phyloP scores from a whole-genome alignment of 2,888 invertebrate species.

The Metellina segmentata region DNA sequence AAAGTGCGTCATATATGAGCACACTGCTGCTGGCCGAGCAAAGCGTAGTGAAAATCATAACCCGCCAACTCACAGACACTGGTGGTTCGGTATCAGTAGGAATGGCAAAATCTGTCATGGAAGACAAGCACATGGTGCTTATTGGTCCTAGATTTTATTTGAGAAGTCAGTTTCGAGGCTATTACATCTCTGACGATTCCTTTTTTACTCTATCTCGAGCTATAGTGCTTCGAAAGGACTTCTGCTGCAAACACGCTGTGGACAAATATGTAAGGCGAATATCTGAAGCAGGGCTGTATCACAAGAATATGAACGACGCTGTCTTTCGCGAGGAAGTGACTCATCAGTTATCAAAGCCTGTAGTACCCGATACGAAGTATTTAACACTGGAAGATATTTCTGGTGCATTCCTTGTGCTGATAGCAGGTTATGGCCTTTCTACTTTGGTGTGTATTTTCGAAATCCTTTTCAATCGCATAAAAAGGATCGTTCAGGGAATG shows the following conservation, averaged over 20 bases:
- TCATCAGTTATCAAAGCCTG: not conserved
- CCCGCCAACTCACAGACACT: constrained; percentile 1
- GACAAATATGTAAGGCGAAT: constrained; percentile 22
- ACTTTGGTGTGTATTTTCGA: constrained; percentile 22
- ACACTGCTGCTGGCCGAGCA: not conserved
- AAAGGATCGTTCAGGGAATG: not conserved
- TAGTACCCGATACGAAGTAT: not conserved
- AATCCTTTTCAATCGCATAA: not conserved
- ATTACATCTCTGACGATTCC: constrained; percentile 5
- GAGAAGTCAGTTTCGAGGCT: not conserved
- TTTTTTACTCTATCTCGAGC: constrained; percentile 7
- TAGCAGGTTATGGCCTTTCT: constrained; percentile 22
- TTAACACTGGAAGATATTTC: constrained; percentile 35
- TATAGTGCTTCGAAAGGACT: constrained; percentile 22
- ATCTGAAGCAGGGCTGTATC: constrained; percentile 33
- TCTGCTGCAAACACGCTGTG: constrained; percentile 9
- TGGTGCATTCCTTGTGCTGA: constrained; percentile 45
- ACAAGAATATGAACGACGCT: constrained; percentile 26
- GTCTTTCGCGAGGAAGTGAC: constrained; percentile 11
- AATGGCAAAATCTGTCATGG: not conserved
- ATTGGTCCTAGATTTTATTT: not conserved
- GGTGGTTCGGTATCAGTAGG: not conserved
- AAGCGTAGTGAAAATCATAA: not conserved
- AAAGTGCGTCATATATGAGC: not conserved
- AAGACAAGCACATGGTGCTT: not conserved